phyloP scores from a whole-genome alignment of 2,113 vertebrate species.

The Tachuris rubrigastra region DNA sequence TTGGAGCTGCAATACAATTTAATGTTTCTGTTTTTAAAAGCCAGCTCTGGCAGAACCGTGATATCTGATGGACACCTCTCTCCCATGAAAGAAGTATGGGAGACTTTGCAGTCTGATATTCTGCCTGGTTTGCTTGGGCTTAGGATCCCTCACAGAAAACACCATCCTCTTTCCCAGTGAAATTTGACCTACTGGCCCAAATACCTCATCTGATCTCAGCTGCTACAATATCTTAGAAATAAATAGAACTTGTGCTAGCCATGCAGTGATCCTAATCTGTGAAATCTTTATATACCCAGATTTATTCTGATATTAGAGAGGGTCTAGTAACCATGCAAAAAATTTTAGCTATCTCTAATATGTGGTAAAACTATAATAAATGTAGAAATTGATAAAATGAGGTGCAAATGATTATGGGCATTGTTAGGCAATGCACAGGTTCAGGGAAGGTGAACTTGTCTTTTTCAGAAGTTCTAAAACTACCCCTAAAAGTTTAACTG shows the following conservation, averaged over 20 bases:
- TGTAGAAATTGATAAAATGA: conserved; percentile 53
- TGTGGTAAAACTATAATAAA: conserved; percentile 34
- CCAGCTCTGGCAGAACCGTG: background rate
- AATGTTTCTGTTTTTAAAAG: background rate
- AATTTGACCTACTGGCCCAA: conserved; percentile 39
- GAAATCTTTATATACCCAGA: conserved; percentile 12
- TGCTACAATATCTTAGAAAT: conserved; percentile 20
- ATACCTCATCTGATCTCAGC: conserved; percentile 36
- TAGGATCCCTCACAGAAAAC: background rate
- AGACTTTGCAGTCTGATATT: background rate
- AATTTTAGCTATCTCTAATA: conserved; percentile 19
- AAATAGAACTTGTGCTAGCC: conserved; percentile 15
- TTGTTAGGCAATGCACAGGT: conserved; percentile 33
- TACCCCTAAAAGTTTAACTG: background rate
- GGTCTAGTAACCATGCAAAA: conserved; percentile 59
- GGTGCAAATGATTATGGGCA: background rate
- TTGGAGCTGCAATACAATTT: background rate
- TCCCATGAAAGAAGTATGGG: background rate
- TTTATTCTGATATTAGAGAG: conserved; percentile 39
- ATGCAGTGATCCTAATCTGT: conserved; percentile 55
- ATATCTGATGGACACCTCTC: background rate
- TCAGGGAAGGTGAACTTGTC: conserved; percentile 38
- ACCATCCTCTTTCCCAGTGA: background rate
- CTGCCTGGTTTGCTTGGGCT: background rate
- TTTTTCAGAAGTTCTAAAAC: conserved; percentile 16